Evolutionary conservation across 2,113 vertebrate species (phyloP), one percentile per base, ranked within the genome.

Genomic region (Xenopus laevis): DNA sequence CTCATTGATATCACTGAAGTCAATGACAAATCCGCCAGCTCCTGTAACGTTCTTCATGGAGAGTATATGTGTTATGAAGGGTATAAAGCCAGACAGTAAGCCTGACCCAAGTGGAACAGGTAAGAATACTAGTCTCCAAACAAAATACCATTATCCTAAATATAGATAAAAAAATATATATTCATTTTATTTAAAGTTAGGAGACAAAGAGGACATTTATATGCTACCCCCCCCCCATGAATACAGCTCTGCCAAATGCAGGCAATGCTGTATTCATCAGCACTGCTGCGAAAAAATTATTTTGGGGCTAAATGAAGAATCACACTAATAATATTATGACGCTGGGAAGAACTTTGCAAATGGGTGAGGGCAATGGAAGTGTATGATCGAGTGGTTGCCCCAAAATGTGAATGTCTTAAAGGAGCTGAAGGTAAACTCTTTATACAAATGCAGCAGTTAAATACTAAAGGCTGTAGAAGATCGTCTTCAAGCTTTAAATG

Each of bases 331-430:
- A n/a, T n/a, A n/a, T n/a, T n/a, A n/a, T n/a, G n/a, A n/a, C n/a
- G n/a, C 67, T 97, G 95, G 10, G 95, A 97, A 76, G 95, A 95
- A 0, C 88, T 98, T 1, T 98, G 96, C 81, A 97, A 92, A 77
- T 98, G 94, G 96, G 94, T 98, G 74, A 73, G 93, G 55, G 95
- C 95, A 68, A 93, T 97, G 93, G 96, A 96, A 68, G 91, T 93
- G 0, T 98, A 98, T 0, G 95, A 97, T 52, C 88, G 92, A 67
- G 89, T 96, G 8, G 95, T 98, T 0, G 94, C 93, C 21, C 96
- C 96, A 0, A 97, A 97, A 70, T 89, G 92, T 0, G 91, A 90
- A 81, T 85, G 87, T 2, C 81, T 96, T 69, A 89, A 65, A 13
- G 82, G 81, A 30, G 95, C 96, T 0, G 92, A 98, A 69, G 86